Base-by-base conservation (phyloP, 2,113 vertebrate genomes). In the Vidua macroura region DNA sequence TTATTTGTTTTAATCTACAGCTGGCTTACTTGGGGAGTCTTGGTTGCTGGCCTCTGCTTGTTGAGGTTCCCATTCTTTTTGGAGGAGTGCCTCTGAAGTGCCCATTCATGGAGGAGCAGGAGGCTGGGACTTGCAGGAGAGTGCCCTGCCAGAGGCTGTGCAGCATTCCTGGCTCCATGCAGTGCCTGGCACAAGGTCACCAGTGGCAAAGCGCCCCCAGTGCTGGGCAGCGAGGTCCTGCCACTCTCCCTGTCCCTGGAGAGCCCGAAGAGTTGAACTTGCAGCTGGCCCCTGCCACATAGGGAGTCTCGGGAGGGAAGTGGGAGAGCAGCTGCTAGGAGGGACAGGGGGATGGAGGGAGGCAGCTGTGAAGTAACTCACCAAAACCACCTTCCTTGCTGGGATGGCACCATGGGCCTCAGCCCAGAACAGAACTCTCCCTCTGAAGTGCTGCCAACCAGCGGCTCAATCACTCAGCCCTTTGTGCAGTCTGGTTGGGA, bases 371-470 rank as follows among this genome's bases (percentile, higher is more conserved):
- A 59, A 62, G 19, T 37, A 44, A 49, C 37, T 55, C 53, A 19
- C 19, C 43, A 72, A 80, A 68, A 39, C 11, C 37, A 37, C 35
- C 28, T 59, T 76, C 49, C 35, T 58, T 79, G 28, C 35, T 63
- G 0, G 0, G 25, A 44, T 59, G 48, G 31, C 28, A 53, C 1
- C 0, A 52, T 28, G 37, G 39, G 35, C 37, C 51, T 49, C 27
- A 67, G 37, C 43, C 62, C 62, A 46, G n/a, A 79, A 37, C n/a
- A 67, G 58, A 67, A 10, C 23, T 70, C 46, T 67, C 23, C 56
- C 19, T 53, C 31, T 11, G 1, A 35, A 15, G 62, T 2, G 6
- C 62, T 19, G 6, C 63, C 1, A 2, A 22, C 52, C n/a, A 83
- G 68, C 17, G 59, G 58, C 73, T 93, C 22, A 4, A 1, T 62